Evolutionary conservation across 2,797 vertebrate species (phyloP), one percentile per base, ranked within the genome.

Genomic region (Rhodeus uyekii): DNA sequence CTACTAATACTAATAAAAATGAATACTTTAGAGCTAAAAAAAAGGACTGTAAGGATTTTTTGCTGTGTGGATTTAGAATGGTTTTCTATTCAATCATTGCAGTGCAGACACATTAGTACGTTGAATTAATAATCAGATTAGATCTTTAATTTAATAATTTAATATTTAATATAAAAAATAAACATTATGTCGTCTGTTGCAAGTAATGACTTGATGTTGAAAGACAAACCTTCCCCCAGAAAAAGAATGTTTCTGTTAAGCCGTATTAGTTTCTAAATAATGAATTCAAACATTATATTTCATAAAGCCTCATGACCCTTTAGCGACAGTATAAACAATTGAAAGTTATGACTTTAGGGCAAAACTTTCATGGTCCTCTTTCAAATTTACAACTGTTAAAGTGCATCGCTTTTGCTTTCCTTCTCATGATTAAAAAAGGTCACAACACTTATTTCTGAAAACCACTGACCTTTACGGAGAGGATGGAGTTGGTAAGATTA

Each of bases 401-500:
- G n/a, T 44, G 64, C 24, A 39, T 22, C 0, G 0, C 64, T 58
- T 79, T 29, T 60, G 38, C 5, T 60, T 60, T 58, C 67, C 44
- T 76, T 72, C 83, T 82, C 78, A 69, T 71, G 61, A 81, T 84
- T 71, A 64, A 88, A 87, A 87, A 90, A 90, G 86, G 83, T 89
- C 85, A 85, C 77, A 89, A 79, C 71, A 86, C 87, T 87, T 86
- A 87, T 78, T 78, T 85, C 81, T 84, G 38, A 89, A 90, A 89
- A 84, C 61, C 79, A 73, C 72, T 89, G 87, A 89, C 87, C 85
- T 90, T 87, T 87, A 81, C 58, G 42, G 76, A 53, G 78, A 80
- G 88, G 79, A 89, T 85, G 86, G 78, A 86, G 74, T 82, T 83
- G 84, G 77, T 81, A 6, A 44, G 78, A 80, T 83, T 83, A 82